Base-by-base conservation (phyloP, 92 coral and sea anemone species). In the Porites evermanni region DNA sequence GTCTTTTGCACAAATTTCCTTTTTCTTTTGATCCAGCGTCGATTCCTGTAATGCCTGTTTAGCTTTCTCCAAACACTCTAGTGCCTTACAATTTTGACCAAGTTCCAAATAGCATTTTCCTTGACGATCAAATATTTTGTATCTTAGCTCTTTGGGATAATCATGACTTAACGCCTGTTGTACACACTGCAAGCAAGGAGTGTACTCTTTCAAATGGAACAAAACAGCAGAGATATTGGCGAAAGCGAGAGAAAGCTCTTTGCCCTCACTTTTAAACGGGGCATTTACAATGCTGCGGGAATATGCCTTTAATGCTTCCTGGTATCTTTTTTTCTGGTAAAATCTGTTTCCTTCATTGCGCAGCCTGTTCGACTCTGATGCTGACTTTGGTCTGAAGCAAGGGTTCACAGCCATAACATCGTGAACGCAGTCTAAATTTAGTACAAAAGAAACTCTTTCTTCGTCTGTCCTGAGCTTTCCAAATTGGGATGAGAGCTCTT, bases 161-260 rank as follows among this genome's bases (percentile, higher is more conserved):
- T 80, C 89, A 72, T 70, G 52, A 38, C 74, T 79, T 64, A 95
- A 88, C 12, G 98, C 94, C 58, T 83, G 75, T 53, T 92, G 91
- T 74, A 97, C 95, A 74, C 92, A 97, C 38, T 83, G 82, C 67
- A 95, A 78, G 74, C 98, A 96, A 6, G 84, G 85, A 14, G 6
- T 77, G 75, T 91, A 88, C 54, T 95, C 80, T 54, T 85, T 77
- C 66, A 94, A 75, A 63, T 95, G 90, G 32, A 88, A 93, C 73
- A 93, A 79, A 8, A 92, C 96, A n/a, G 99, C 99, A 58, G 99
- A 96, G 66, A 96, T 93, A 72, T 96, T 96, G 19, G 99, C 99
- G 89, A 87, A 84, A 29, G 98, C 99, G 79, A 95, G 92, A 11
- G 99, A 78, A 8, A 91, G 76, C 64, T 94, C 93, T 69, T 74